These are phyloP conservation scores for Aproaerema taeniolella DNA, from an alignment of 2,888 invertebrate genomes.

Conservation along the genomic window DNA sequence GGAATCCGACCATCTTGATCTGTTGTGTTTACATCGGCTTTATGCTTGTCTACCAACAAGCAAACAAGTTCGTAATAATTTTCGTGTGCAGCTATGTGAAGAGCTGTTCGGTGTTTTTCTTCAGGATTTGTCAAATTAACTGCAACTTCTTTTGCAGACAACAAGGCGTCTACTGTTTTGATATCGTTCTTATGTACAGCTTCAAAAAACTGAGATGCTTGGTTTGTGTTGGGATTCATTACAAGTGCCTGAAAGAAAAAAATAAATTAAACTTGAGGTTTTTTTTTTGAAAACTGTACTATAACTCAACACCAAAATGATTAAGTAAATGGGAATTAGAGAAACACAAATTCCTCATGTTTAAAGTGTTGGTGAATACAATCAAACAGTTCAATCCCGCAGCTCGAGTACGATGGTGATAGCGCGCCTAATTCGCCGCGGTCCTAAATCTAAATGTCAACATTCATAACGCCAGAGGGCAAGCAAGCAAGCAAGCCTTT, in stretches of 20 bases:
- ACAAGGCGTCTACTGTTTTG: not conserved
- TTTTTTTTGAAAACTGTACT: too few species aligned
- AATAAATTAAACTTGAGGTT: too few species aligned
- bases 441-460: too few species aligned
- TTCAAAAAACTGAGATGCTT: not conserved
- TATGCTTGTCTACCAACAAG: not conserved
- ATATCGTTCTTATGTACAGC: not conserved
- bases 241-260: not conserved
- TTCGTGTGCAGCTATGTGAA: not conserved
- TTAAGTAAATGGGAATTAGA: too few species aligned
- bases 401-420: too few species aligned
- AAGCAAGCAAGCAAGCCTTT: too few species aligned
- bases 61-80: not conserved
- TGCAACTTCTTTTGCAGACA: not conserved
- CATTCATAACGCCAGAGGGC: too few species aligned
- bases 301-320: too few species aligned
- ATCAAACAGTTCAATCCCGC: too few species aligned
- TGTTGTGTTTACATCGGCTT: not conserved
- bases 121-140: not conserved
- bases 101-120: not conserved
- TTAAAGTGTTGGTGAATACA: too few species aligned
- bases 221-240: not conserved
- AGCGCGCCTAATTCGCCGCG: too few species aligned
- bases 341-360: too few species aligned
- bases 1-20: conserved; percentile 11